A percentile compares a stretch with the other conserved stretches of the same genome.
Evolutionary conservation across 2,888 invertebrate species (phyloP).

Genomic region (Ochlodes sylvanus): DNA sequence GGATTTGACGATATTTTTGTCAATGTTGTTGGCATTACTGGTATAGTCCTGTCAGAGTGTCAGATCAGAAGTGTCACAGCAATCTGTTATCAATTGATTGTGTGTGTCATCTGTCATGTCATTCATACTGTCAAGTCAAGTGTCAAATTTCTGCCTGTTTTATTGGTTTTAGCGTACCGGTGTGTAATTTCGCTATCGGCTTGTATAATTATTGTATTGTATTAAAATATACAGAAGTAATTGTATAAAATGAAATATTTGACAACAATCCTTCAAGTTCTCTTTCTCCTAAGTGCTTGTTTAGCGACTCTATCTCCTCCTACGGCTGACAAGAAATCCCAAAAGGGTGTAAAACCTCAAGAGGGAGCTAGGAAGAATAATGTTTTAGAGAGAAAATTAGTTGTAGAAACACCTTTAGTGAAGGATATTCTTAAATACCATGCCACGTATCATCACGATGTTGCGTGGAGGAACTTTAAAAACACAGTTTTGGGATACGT

Average conservation of each 20-base stretch:
- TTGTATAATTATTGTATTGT: too few relatives aligned
- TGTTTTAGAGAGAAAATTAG: constrained; percentile 89
- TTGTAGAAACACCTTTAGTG: constrained; percentile 87
- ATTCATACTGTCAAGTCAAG: neutral
- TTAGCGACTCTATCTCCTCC: constrained; percentile 78
- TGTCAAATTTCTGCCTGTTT: too few relatives aligned
- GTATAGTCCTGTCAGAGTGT: too few relatives aligned
- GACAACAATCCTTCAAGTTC: constrained; percentile 62
- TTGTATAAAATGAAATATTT: constrained; percentile 65
- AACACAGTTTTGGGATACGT: constrained; percentile 95
- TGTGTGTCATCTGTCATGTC: too few relatives aligned
- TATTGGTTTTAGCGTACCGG: neutral
- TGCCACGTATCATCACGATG: constrained; percentile 90
- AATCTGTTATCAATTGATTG: too few relatives aligned
- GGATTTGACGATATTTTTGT: too few relatives aligned
- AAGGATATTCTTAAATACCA: constrained; percentile 92
- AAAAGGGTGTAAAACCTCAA: constrained; percentile 76
- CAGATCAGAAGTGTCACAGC: too few relatives aligned
- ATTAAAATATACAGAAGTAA: neutral
- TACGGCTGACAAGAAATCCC: constrained; percentile 72
- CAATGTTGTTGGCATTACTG: too few relatives aligned
- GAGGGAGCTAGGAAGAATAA: constrained; percentile 86
- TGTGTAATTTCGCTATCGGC: neutral
- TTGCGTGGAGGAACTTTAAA: constrained; percentile 87
- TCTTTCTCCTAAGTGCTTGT: constrained; percentile 69